A percentile compares a stretch with the other conserved stretches of the same genome.
Evolutionary conservation across 2,797 vertebrate genomes (phyloP).

Genomic region (Atherinosoma microstoma): DNA sequence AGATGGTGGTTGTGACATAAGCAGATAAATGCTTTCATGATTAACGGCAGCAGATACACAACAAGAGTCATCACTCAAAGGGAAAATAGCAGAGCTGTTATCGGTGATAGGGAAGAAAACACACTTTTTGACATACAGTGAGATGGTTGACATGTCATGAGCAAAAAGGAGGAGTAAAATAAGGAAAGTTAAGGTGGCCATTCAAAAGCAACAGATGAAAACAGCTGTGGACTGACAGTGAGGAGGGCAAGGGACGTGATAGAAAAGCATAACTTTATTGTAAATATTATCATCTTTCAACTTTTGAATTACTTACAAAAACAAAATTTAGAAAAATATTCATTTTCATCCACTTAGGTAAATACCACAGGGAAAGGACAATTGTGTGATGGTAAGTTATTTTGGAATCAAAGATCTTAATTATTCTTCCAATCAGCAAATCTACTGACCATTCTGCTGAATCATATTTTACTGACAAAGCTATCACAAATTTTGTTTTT

Average conservation of each 20-base stretch:
- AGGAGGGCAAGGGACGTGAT: slow-evolving; percentile 16
- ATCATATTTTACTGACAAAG: neutral
- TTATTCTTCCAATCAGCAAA: neutral
- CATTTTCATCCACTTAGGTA: slow-evolving; percentile 8
- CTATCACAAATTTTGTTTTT: neutral
- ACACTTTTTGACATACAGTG: slow-evolving; percentile 20
- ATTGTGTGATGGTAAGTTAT: neutral
- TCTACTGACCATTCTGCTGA: neutral
- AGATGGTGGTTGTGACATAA: slow-evolving; percentile 9
- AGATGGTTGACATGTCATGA: slow-evolving; percentile 49
- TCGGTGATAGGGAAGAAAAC: slow-evolving; percentile 10
- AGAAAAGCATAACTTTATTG: slow-evolving; percentile 24
- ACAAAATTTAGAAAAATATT: slow-evolving; percentile 21
- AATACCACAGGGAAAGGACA: slow-evolving; percentile 12
- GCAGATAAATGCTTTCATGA: slow-evolving; percentile 22
- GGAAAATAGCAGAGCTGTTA: slow-evolving; percentile 28
- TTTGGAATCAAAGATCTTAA: neutral
- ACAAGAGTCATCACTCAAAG: slow-evolving; percentile 34
- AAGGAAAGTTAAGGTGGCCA: slow-evolving; percentile 57
- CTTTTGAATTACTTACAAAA: slow-evolving; percentile 32
- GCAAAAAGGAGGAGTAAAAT: slow-evolving; percentile 28
- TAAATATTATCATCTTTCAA: slow-evolving; percentile 9
- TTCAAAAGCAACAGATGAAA: slow-evolving; percentile 50
- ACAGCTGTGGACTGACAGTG: slow-evolving; percentile 38
- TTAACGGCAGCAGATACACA: slow-evolving; percentile 19